Evolutionary conservation across 2,888 invertebrate species (phyloP).

Genomic region (Tachina grossa): DNA sequence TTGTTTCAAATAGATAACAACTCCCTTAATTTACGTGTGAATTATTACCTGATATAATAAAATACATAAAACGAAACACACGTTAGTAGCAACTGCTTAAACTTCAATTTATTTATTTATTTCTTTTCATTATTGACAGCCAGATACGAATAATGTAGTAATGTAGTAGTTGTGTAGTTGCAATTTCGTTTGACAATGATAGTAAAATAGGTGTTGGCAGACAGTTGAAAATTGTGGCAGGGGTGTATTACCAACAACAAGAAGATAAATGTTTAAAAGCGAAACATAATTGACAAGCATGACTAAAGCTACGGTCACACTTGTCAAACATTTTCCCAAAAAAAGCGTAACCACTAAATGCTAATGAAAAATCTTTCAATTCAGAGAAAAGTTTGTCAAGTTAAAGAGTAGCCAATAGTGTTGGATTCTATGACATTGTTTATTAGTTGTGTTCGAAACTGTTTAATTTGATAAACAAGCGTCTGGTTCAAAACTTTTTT

Average conservation of each 20-base stretch:
- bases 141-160: constrained; percentile 37
- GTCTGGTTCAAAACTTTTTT: too few relatives aligned
- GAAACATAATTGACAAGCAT: constrained; percentile 35
- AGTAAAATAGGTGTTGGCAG: constrained; percentile 61
- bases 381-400: too few relatives aligned
- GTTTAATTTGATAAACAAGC: too few relatives aligned
- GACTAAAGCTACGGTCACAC: too few relatives aligned
- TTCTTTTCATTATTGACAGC: constrained; percentile 21
- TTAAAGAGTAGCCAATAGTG: too few relatives aligned
- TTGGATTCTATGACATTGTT: too few relatives aligned
- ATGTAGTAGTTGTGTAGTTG: constrained; percentile 20
- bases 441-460: too few relatives aligned
- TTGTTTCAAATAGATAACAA: constrained; percentile 28
- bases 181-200: constrained; percentile 46
- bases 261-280: constrained; percentile 12
- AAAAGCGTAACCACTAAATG: too few relatives aligned
- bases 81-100: neutral
- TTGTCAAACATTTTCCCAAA: too few relatives aligned
- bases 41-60: constrained; percentile 17
- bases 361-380: too few relatives aligned
- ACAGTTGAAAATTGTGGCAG: constrained; percentile 21
- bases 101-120: neutral
- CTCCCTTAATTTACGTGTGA: constrained; percentile 49
- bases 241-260: constrained; percentile 16
- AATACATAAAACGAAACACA: constrained; percentile 6